These are phyloP conservation scores for Lophotriccus pileatus DNA, from an alignment of 2,797 vertebrate genomes.

Conservation along the genomic window DNA sequence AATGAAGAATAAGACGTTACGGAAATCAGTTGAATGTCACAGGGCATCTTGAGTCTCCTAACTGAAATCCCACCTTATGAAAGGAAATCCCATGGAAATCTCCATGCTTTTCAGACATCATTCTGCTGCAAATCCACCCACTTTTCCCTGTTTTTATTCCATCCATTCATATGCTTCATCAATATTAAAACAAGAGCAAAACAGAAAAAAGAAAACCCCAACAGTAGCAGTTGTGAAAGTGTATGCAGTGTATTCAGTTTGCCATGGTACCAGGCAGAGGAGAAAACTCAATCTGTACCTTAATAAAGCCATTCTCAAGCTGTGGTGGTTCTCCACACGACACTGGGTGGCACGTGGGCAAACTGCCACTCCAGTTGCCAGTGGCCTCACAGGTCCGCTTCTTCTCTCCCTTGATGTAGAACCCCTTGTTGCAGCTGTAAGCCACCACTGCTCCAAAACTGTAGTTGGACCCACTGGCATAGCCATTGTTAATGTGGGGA, in stretches of 20 bases:
- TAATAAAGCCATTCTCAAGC: constrained; percentile 86
- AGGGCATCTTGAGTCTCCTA: not conserved
- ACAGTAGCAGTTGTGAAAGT: not conserved
- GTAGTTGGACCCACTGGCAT: constrained; percentile 90
- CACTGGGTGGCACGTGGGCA: constrained; percentile 90
- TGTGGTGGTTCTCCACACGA: constrained; percentile 82
- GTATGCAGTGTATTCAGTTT: not conserved
- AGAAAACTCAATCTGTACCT: constrained; percentile 76
- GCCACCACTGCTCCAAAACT: constrained; percentile 95
- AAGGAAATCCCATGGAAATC: not conserved
- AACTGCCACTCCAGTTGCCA: constrained; percentile 88
- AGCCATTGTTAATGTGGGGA: constrained; percentile 83
- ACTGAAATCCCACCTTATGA: not conserved
- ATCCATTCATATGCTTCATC: not conserved
- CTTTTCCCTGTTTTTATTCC: not conserved
- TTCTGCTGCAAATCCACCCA: not conserved
- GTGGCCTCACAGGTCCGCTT: constrained; percentile 91
- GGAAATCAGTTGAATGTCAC: not conserved
- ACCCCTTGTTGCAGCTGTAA: constrained; percentile 93
- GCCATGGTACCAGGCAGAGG: not conserved
- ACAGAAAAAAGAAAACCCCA: not conserved
- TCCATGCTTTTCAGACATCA: not conserved
- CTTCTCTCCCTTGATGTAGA: constrained; percentile 93
- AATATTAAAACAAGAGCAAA: not conserved
- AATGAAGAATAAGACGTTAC: not conserved